phyloP scores from a whole-genome alignment of 2,113 vertebrate species.

The Dasypus novemcinctus region DNA sequence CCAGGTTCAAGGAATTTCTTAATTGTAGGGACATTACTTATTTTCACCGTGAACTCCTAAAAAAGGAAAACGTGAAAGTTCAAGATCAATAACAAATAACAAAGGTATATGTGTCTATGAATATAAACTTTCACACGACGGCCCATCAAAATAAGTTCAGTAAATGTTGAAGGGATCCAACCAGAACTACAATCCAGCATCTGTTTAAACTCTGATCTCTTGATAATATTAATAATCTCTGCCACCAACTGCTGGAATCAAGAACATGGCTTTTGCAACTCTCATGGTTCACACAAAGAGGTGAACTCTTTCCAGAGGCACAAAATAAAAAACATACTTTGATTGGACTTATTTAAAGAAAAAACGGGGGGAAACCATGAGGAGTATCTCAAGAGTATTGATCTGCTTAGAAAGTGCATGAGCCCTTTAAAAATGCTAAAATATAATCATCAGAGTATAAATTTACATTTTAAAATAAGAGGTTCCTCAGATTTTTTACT shows the following conservation, averaged over 20 bases:
- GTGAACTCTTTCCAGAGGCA: background rate
- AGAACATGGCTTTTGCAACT: background rate
- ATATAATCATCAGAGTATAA: background rate
- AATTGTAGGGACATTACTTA: constrained; percentile 84
- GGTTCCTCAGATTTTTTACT: background rate
- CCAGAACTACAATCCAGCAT: background rate
- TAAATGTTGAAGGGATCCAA: too few relatives aligned
- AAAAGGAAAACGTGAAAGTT: constrained; percentile 9
- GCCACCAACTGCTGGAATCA: background rate
- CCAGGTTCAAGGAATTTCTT: constrained; percentile 88
- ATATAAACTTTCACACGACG: background rate
- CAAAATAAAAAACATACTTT: constrained; percentile 12
- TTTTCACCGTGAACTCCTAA: constrained; percentile 88
- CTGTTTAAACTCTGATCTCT: background rate
- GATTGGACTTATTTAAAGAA: background rate
- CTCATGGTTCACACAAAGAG: background rate
- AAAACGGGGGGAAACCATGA: background rate
- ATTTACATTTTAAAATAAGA: background rate
- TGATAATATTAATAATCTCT: background rate
- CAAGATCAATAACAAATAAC: background rate
- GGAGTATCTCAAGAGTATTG: background rate
- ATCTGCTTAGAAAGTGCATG: background rate
- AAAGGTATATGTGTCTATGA: background rate
- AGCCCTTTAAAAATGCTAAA: background rate
- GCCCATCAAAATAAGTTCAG: background rate